These are phyloP conservation scores for Limnothrissa miodon DNA, from an alignment of 2,113 vertebrate species.

Conservation along the genomic window DNA sequence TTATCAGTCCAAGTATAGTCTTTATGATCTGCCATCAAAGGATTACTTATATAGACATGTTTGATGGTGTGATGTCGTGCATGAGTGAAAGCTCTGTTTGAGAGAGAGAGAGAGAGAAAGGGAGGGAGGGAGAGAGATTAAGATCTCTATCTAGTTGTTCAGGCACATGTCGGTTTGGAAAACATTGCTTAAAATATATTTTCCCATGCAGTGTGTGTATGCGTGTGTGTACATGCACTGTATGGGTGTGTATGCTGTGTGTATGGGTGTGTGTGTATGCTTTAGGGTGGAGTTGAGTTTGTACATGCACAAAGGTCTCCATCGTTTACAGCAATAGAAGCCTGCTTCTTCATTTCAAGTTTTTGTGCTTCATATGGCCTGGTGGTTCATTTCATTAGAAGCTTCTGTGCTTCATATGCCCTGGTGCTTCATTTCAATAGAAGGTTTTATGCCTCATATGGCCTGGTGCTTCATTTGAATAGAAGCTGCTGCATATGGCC, in stretches of 20 bases:
- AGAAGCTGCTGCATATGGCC: too few species aligned
- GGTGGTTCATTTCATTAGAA: too few species aligned
- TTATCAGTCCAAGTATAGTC: neutral
- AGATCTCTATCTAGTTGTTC: neutral
- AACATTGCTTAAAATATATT: neutral
- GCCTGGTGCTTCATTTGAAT: too few species aligned
- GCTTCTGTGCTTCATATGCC: too few species aligned
- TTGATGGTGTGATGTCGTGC: neutral
- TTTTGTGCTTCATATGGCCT: neutral
- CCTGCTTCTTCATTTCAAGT: neutral
- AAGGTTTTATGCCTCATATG: too few species aligned
- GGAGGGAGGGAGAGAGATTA: neutral
- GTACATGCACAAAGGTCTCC: neutral
- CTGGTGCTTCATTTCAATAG: too few species aligned
- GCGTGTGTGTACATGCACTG: too few species aligned
- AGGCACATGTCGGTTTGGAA: neutral
- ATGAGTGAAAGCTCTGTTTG: neutral
- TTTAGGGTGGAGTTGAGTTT: constrained; percentile 5
- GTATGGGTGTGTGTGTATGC: neutral
- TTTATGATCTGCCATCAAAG: neutral
- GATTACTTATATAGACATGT: neutral
- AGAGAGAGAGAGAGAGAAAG: neutral
- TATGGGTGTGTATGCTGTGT: neutral
- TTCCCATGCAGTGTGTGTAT: neutral
- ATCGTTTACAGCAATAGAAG: neutral